Percentiles rank a stretch among this genome's conserved stretches.
Conservation (phyloP, 1,140 invertebrate genomes). For the Cherax destructor region DNA sequence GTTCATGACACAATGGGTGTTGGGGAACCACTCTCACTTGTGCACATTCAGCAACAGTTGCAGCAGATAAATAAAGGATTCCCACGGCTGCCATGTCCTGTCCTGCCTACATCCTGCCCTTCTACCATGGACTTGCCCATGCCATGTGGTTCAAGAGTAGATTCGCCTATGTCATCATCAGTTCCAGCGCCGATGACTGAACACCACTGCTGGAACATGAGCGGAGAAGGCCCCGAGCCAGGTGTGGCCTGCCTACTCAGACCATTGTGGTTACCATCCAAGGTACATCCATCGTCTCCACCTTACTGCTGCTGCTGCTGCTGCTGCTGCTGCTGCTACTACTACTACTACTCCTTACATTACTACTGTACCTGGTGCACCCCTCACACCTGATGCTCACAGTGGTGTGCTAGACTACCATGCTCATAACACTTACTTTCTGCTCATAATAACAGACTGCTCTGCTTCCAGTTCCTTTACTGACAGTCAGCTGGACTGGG, state of each 20-base stretch:
- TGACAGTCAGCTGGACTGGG: too few species aligned
- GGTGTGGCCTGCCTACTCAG: neutral
- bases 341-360: too few species aligned
- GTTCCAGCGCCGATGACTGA: neutral
- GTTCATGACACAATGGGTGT: neutral
- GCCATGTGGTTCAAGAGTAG: too few species aligned
- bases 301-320: neutral
- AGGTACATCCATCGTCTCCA: neutral
- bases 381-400: too few species aligned
- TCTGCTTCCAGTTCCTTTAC: too few species aligned
- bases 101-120: neutral
- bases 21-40: neutral
- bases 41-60: neutral
- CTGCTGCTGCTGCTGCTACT: neutral
- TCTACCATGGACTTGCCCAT: neutral
- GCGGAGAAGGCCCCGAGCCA: slow-evolving; percentile 4
- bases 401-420: neutral
- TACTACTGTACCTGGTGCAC: too few species aligned
- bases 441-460: too few species aligned
- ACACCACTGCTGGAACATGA: slow-evolving; percentile 22
- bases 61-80: neutral
- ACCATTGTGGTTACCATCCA: slow-evolving; percentile 15
- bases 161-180: neutral
- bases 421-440: neutral
- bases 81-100: neutral